A percentile compares a stretch with the other conserved stretches of the same genome.
phyloP scores from a whole-genome alignment of 1,140 invertebrate genomes.

The Pachypeltis micranthus region DNA sequence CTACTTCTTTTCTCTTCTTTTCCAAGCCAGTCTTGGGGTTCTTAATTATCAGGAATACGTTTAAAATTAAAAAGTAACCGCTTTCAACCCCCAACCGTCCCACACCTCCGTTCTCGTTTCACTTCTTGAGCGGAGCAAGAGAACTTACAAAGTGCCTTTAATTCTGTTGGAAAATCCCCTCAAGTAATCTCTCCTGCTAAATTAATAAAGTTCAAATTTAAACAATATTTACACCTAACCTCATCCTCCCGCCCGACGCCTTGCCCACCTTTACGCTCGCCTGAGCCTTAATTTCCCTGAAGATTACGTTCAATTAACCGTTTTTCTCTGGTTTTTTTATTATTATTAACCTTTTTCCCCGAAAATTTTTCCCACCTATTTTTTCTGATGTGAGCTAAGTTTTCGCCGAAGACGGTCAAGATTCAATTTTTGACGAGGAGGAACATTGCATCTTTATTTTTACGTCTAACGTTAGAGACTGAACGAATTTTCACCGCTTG shows the following conservation, averaged over 20 bases:
- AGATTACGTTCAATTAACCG: constrained; percentile 14
- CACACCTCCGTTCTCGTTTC: not conserved
- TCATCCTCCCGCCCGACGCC: too few species aligned
- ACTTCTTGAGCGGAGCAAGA: not conserved
- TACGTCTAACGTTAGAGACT: too few species aligned
- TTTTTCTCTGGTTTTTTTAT: constrained; percentile 2
- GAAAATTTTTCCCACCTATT: too few species aligned
- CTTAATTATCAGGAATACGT: constrained; percentile 22
- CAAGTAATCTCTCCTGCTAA: constrained; percentile 8
- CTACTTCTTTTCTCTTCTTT: not conserved
- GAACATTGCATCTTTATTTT: too few species aligned
- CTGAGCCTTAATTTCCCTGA: constrained; percentile 12
- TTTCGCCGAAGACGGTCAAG: too few species aligned
- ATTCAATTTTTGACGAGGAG: too few species aligned
- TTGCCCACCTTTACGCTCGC: not conserved
- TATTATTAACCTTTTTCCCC: too few species aligned
- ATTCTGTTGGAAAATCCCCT: constrained; percentile 10
- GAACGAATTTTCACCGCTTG: too few species aligned
- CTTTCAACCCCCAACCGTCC: not conserved
- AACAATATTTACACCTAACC: constrained; percentile 15
- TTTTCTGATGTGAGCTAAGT: too few species aligned
- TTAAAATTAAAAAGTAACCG: constrained; percentile 20
- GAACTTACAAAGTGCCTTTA: constrained; percentile 16
- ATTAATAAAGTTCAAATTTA: constrained; percentile 17
- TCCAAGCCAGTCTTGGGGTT: not conserved